phyloP scores from a whole-genome alignment of 2,113 vertebrate species.

The Pachypanchax playfairii region DNA sequence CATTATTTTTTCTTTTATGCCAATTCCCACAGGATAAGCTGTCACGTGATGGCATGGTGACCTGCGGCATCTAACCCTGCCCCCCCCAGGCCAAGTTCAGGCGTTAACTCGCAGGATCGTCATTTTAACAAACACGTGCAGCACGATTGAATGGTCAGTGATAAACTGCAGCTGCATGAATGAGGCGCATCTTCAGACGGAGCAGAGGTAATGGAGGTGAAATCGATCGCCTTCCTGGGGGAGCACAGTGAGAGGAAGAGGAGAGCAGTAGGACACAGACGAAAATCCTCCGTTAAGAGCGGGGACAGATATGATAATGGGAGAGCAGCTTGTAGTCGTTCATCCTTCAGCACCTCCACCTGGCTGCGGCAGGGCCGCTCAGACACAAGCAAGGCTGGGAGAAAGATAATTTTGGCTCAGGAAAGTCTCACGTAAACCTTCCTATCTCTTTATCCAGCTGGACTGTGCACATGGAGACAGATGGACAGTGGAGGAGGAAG shows the following conservation, averaged over 20 bases:
- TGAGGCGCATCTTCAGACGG: slow-evolving; percentile 38
- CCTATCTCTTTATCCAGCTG: slow-evolving; percentile 1
- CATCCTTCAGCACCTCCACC: slow-evolving; percentile 76
- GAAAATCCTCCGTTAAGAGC: slow-evolving; percentile 78
- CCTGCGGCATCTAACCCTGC: no score
- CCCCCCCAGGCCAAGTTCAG: background rate
- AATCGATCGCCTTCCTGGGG: slow-evolving; percentile 75
- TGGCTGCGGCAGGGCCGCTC: slow-evolving; percentile 35
- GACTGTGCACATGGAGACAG: slow-evolving; percentile 31
- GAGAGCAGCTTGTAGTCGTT: slow-evolving; percentile 61
- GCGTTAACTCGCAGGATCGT: no score
- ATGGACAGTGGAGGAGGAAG: slow-evolving; percentile 22
- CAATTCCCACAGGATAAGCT: slow-evolving; percentile 58
- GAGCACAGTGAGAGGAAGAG: slow-evolving; percentile 46
- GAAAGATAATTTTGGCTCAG: no score
- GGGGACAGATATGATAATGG: slow-evolving; percentile 80
- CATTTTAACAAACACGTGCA: background rate
- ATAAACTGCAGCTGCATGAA: slow-evolving; percentile 20
- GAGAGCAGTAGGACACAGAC: slow-evolving; percentile 69
- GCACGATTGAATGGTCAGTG: background rate
- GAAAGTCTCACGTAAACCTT: background rate
- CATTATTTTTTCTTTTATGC: slow-evolving; percentile 76
- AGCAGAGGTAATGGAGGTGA: slow-evolving; percentile 66
- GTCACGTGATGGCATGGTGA: slow-evolving; percentile 54
- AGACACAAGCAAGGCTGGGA: background rate